A percentile compares a stretch with the other conserved stretches of the same genome.
These are phyloP conservation scores for Donacobius atricapilla DNA, from an alignment of 2,113 vertebrate genomes.

Conservation along the genomic window DNA sequence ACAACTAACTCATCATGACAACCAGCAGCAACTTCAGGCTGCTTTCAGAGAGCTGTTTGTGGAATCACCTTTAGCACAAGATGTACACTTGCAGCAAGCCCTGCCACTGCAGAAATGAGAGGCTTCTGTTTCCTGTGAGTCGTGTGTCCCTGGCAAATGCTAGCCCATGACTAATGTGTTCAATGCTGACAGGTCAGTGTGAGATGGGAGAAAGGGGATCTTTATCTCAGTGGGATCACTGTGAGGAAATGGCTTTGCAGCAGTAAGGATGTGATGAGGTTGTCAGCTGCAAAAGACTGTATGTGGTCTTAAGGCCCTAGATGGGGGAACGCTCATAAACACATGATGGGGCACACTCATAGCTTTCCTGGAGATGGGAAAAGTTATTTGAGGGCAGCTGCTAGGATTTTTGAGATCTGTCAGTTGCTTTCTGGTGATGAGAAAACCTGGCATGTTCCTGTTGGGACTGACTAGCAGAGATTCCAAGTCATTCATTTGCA, in stretches of 20 bases:
- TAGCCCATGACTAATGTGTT: not conserved
- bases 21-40: slow-evolving; percentile 53
- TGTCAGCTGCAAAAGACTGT: not conserved
- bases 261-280: not conserved
- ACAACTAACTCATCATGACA: slow-evolving; percentile 56
- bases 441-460: not conserved
- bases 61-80: slow-evolving; percentile 14
- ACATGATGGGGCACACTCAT: not conserved
- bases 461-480: not conserved
- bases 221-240: not conserved
- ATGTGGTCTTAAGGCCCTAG: not conserved
- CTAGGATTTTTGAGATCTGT: not conserved
- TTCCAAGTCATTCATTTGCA: not conserved
- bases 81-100: not conserved
- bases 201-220: not conserved
- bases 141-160: not conserved
- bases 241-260: not conserved
- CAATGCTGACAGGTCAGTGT: not conserved
- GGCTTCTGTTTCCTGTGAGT: not conserved
- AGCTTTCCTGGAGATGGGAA: not conserved
- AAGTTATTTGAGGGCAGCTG: not conserved
- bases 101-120: not conserved
- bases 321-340: not conserved
- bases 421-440: not conserved
- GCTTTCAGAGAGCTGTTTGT: slow-evolving; percentile 40